Evolutionary conservation across 2,113 vertebrate species (phyloP), one percentile per base, ranked within the genome.

Genomic region (Psophia crepitans): DNA sequence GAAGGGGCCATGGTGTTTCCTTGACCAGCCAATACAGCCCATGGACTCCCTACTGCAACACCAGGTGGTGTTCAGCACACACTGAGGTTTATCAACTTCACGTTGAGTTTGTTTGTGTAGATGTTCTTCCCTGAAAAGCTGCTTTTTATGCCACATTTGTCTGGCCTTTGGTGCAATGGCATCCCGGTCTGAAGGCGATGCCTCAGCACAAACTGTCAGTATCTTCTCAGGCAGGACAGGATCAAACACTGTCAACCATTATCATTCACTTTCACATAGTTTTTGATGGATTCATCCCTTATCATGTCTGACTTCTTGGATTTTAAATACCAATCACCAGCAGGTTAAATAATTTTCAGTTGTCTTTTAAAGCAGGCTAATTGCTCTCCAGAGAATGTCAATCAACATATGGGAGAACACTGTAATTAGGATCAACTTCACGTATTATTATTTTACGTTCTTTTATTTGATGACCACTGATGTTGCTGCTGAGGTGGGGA

Each of bases 301-400:
- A 93, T 76, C 82, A 44, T 14, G 69, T 86, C 85, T 89, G 61
- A 83, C 77, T 88, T 78, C 39, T 33, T 96, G 81, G 96, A 76
- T 97, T 98, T 97, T 96, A 96, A 98, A 95, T 97, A 94, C 97
- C 97, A 97, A 96, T 98, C 97, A 97, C 97, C 98, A 98, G 97
- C 98, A 98, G 94, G 97, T 98, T 98, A 97, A 98, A 96, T 95
- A 97, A 97, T 97, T 96, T 98, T 97, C 97, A 96, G 97, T 97
- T 97, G 92, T 96, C 87, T 97, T 98, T 98, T 98, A 98, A 98
- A 98, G 97, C 93, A 87, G 96, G 97, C 97, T 99, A 99, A 99
- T 99, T 98, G 98, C 98, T 99, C 98, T 98, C 98, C 88, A 89
- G 98, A 98, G 98, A 91, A 97, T 68, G 85, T 93, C 94, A 97